phyloP scores from a whole-genome alignment of 2,797 vertebrate genomes.

The Salmo trutta region DNA sequence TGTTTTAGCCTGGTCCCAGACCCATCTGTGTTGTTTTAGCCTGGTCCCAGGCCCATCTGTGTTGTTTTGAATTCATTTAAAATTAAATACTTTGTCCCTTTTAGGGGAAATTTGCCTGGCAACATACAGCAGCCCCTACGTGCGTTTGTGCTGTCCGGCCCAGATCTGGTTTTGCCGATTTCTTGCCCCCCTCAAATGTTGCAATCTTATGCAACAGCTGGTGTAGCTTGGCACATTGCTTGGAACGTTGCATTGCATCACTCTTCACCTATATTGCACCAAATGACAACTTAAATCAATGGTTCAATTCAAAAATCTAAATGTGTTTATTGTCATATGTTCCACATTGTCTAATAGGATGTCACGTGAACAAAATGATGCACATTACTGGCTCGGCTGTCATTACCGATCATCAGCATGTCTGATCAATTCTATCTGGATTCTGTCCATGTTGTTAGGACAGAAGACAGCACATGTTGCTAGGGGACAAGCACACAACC shows the following conservation, averaged over 20 bases:
- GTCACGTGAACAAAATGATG: neutral
- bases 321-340: neutral
- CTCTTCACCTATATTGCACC: neutral
- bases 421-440: constrained; percentile 30
- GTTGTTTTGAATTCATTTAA: no score
- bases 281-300: neutral
- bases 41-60: no score
- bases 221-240: neutral
- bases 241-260: neutral
- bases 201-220: neutral
- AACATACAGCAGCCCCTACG: no score
- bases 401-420: constrained; percentile 20
- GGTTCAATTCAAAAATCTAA: neutral
- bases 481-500: no score
- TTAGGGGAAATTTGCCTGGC: no score
- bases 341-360: neutral
- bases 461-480: neutral
- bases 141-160: no score
- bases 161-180: neutral
- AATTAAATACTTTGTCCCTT: no score
- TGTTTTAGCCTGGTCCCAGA: no score
- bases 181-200: neutral
- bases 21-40: no score
- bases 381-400: neutral
- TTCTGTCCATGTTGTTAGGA: constrained; percentile 32